Evolutionary conservation across 1,140 invertebrate species (phyloP).

Genomic region (Agrypnia vestita): DNA sequence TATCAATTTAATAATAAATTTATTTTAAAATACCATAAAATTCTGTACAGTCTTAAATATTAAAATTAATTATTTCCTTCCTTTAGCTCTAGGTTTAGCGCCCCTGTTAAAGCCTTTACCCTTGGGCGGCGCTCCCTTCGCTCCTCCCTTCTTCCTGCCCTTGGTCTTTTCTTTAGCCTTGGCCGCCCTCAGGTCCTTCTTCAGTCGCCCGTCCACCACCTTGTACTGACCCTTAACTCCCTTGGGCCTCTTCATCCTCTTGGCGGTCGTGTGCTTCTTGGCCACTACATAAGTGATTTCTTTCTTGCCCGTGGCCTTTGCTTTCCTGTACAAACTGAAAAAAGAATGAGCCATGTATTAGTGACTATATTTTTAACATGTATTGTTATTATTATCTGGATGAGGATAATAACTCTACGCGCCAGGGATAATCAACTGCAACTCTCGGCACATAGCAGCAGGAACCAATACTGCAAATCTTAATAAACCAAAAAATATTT

Average conservation of each 20-base stretch:
- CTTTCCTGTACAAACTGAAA: conserved; percentile 93
- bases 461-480: too few relatives aligned
- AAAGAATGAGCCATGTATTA: conserved; percentile 45
- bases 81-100: conserved; percentile 59
- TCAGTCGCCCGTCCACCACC: conserved; percentile 96
- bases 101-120: conserved; percentile 62
- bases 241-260: conserved; percentile 83
- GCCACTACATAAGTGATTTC: conserved; percentile 96
- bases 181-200: conserved; percentile 89
- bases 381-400: too few relatives aligned
- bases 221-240: conserved; percentile 95
- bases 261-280: conserved; percentile 89
- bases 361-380: too few relatives aligned
- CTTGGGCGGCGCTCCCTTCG: conserved; percentile 45
- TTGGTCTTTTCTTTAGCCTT: conserved; percentile 77
- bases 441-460: too few relatives aligned
- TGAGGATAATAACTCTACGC: too few relatives aligned
- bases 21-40: conserved; percentile 20
- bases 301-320: conserved; percentile 86
- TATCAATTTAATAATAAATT: conserved; percentile 26
- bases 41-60: conserved; percentile 27
- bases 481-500: too few relatives aligned
- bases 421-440: too few relatives aligned
- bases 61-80: conserved; percentile 15
- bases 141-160: conserved; percentile 62